These are phyloP conservation scores for Eudyptes chrysolophus DNA, from an alignment of 2,113 vertebrate genomes.

Conservation along the genomic window DNA sequence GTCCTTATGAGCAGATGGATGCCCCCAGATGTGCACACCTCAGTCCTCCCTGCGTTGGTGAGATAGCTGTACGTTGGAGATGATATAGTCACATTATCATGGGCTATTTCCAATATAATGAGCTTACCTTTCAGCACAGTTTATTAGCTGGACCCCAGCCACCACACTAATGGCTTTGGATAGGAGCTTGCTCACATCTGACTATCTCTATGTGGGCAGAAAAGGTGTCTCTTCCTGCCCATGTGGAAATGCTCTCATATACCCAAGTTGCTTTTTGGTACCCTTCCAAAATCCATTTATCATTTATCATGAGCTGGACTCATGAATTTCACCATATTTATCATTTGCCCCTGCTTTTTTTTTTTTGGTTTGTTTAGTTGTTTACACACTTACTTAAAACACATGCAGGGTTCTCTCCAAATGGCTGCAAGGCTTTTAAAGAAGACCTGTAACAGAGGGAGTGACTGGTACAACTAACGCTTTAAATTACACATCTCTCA, in stretches of 20 bases:
- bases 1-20: not conserved
- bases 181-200: not conserved
- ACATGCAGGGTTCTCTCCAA: not conserved
- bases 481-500: not conserved
- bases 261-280: not conserved
- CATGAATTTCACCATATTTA: not conserved
- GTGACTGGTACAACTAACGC: not conserved
- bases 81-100: not conserved
- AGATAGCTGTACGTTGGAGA: not conserved
- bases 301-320: not conserved
- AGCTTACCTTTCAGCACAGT: not conserved
- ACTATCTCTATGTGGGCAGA: not conserved
- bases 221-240: not conserved
- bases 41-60: not conserved
- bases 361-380: not conserved
- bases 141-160: not conserved
- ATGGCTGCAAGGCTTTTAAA: not conserved
- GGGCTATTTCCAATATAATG: not conserved
- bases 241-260: not conserved
- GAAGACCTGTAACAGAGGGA: not conserved
- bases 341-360: not conserved
- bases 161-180: not conserved
- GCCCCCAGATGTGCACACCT: not conserved
- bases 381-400: not conserved
- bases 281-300: not conserved